phyloP scores from a whole-genome alignment of 2,888 invertebrate genomes.

The Clunio marinus region DNA sequence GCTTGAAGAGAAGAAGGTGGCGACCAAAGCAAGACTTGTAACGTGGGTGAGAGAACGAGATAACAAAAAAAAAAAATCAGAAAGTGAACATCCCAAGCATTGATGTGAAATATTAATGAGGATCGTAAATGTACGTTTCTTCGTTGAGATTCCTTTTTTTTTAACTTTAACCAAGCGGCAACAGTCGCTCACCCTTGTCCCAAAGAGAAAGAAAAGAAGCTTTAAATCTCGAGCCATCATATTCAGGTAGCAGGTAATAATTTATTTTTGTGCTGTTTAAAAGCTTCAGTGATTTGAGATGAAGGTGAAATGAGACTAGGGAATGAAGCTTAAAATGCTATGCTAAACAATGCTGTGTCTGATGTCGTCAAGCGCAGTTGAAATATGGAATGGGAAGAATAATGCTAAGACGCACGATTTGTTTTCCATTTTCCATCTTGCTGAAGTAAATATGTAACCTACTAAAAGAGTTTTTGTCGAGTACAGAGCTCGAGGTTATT shows the following conservation, averaged over 20 bases:
- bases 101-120: constrained; percentile 7
- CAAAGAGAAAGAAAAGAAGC: neutral
- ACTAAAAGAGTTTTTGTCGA: too few species aligned
- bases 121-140: neutral
- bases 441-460: neutral
- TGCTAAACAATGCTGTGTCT: neutral
- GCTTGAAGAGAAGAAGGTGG: too few species aligned
- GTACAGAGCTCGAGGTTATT: neutral
- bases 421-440: neutral
- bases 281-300: neutral
- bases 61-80: neutral
- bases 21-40: too few species aligned
- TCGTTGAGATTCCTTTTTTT: neutral
- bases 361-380: neutral
- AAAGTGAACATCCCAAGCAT: neutral
- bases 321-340: neutral
- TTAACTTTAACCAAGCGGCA: too few species aligned
- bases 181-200: too few species aligned
- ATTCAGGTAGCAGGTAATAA: constrained; percentile 2
- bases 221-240: neutral
- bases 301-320: neutral
- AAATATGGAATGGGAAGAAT: neutral
- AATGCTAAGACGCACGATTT: constrained; percentile 19
- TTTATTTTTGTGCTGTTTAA: neutral
- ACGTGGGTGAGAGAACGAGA: neutral